Conservation (phyloP, 2,888 invertebrate species). For the Cerastoderma edule region DNA sequence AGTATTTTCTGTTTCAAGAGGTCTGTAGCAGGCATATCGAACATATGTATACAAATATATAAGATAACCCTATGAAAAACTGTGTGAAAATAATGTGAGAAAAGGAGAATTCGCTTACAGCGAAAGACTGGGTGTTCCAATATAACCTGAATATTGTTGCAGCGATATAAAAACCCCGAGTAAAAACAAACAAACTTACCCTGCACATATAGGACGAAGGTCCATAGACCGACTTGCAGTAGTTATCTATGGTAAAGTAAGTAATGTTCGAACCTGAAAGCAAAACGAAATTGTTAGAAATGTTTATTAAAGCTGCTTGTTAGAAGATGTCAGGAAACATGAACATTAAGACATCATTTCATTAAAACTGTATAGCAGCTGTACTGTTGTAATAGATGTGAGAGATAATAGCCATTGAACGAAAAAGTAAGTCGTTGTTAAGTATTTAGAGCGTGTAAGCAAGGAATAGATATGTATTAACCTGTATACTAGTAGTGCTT, state of each 20-base stretch:
- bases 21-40: too few species aligned
- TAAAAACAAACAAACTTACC: too few species aligned
- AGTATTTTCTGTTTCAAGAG: too few species aligned
- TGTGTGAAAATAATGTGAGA: too few species aligned
- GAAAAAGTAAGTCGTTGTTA: neutral
- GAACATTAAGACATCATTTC: neutral
- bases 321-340: neutral
- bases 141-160: too few species aligned
- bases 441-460: neutral
- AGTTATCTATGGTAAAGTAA: slow-evolving; percentile 19
- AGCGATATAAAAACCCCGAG: too few species aligned
- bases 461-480: too few species aligned
- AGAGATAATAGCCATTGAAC: neutral
- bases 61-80: too few species aligned
- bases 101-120: too few species aligned
- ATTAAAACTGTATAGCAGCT: neutral
- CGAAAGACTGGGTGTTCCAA: too few species aligned
- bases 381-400: neutral
- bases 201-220: slow-evolving; percentile 45
- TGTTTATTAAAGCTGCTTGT: neutral
- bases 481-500: too few species aligned
- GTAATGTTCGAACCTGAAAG: neutral
- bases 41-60: too few species aligned
- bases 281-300: neutral
- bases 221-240: slow-evolving; percentile 41